Conservation (phyloP, 1,140 invertebrate species). For the Myzus persicae region DNA sequence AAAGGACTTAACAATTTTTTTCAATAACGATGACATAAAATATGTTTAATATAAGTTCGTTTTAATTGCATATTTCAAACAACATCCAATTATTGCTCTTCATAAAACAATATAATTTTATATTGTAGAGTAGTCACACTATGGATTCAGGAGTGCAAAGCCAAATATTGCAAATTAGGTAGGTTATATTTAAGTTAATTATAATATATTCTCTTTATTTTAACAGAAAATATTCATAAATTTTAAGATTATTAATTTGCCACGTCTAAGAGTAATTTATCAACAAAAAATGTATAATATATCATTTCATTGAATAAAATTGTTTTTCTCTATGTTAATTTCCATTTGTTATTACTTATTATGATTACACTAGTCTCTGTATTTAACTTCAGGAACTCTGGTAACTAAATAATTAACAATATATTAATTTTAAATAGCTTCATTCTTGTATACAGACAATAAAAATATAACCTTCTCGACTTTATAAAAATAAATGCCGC, state of each 20-base stretch:
- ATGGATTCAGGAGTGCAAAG: constrained; percentile 39
- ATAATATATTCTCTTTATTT: constrained; percentile 20
- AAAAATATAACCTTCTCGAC: constrained; percentile 57
- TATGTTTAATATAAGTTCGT: not conserved
- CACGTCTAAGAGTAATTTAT: not conserved
- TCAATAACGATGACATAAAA: constrained; percentile 33
- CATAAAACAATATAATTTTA: not conserved
- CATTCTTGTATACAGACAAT: constrained; percentile 43
- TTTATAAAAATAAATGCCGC: constrained; percentile 54
- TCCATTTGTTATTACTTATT: not conserved
- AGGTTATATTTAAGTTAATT: not conserved
- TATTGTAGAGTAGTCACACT: constrained; percentile 1
- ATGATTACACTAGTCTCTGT: constrained; percentile 32
- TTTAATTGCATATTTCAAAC: not conserved
- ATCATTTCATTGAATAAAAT: constrained; percentile 41
- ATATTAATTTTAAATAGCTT: constrained; percentile 47
- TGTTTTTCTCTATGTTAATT: not conserved
- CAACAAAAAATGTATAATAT: constrained; percentile 8
- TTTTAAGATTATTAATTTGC: constrained; percentile 10
- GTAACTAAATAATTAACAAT: constrained; percentile 57
- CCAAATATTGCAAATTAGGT: constrained; percentile 3
- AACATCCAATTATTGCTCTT: constrained; percentile 25
- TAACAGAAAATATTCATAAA: constrained; percentile 16
- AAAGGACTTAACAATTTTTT: constrained; percentile 34
- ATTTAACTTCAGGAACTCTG: constrained; percentile 56